These are phyloP conservation scores for Sebastes paucispinis DNA, from an alignment of 2,797 vertebrate genomes.

Conservation along the genomic window DNA sequence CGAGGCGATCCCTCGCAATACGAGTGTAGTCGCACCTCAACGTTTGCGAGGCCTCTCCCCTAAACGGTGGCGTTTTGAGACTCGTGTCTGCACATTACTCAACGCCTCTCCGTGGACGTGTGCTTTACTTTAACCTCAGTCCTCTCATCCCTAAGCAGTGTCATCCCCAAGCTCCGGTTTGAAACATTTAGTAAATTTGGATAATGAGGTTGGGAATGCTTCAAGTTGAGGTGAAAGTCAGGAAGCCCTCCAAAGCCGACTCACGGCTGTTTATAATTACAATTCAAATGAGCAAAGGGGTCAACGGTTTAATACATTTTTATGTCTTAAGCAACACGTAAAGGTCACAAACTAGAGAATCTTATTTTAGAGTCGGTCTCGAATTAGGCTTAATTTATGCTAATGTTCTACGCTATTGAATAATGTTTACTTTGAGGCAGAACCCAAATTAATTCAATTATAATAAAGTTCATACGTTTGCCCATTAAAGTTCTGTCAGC, in stretches of 20 bases:
- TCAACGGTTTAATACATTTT: constrained; percentile 24
- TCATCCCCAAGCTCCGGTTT: neutral
- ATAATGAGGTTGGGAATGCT: constrained; percentile 36
- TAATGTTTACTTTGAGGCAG: constrained; percentile 59
- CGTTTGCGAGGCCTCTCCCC: no score
- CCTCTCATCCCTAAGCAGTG: neutral
- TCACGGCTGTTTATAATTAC: constrained; percentile 53
- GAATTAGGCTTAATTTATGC: constrained; percentile 55
- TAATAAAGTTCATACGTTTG: constrained; percentile 36
- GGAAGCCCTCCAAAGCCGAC: constrained; percentile 38
- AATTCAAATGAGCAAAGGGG: constrained; percentile 50
- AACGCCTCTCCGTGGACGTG: neutral
- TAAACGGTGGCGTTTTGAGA: no score
- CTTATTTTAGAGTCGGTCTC: constrained; percentile 17
- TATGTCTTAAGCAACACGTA: constrained; percentile 24
- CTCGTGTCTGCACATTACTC: no score
- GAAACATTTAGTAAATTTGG: constrained; percentile 30
- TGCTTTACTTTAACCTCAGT: neutral
- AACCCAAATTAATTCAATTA: constrained; percentile 52
- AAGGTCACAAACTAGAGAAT: constrained; percentile 45
- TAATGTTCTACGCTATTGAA: constrained; percentile 48
- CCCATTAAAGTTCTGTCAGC: constrained; percentile 41
- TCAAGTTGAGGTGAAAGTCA: constrained; percentile 47
- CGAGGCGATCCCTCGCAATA: no score
- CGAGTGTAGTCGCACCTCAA: no score